Base-by-base conservation (phyloP, 1,140 invertebrate genomes). In the Eufriesea mexicana region DNA sequence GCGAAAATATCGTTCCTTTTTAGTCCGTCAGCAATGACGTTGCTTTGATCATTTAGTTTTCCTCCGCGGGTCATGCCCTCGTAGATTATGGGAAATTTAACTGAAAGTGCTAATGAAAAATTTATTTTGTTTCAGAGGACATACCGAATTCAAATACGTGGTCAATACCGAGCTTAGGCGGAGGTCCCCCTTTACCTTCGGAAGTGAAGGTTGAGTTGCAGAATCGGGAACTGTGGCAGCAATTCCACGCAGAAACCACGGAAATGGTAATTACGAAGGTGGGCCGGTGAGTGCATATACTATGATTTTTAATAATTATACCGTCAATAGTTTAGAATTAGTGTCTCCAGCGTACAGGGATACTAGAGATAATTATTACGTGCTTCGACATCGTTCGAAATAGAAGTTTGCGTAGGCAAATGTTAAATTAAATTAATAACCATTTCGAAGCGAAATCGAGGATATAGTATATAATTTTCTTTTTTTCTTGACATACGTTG, bases 181-280 rank as follows among this genome's bases (percentile, higher is more conserved):
- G 61, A 45, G 86, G 87, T 45, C 78, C 85, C 0, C 28, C 67
- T 0, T 67, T 90, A 0, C 79, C 85, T 35, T 23, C 68, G 5
- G 80, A 87, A 8, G 91, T 93, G 0, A 89, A 82, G 16, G 87
- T 93, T 2, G 82, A 91, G 12, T 80, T 94, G 9, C 77, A 89
- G 20, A 94, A 94, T 84, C 86, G 83, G 1, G 94, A 96, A 12
- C 90, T 96, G 0, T 96, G 95, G 95, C 87, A 95, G 59, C 94
- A 96, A 84, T 97, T 97, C 91, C 95, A 96, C 89, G 92, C 94
- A 9, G 90, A 96, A 25, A 96, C 95, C 8, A 97, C 96, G 0
- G 96, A 97, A 82, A 97, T 97, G 96, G 97, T 97, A 79, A 97
- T 97, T 85, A 97, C 96, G 0, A 97, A 97, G 91, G 95, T 95